A percentile compares a stretch with the other conserved stretches of the same genome.
These are phyloP conservation scores for Hydractinia echinata DNA, from an alignment of 30 jellyfish, hydroid and myxozoan species.

Conservation along the genomic window DNA sequence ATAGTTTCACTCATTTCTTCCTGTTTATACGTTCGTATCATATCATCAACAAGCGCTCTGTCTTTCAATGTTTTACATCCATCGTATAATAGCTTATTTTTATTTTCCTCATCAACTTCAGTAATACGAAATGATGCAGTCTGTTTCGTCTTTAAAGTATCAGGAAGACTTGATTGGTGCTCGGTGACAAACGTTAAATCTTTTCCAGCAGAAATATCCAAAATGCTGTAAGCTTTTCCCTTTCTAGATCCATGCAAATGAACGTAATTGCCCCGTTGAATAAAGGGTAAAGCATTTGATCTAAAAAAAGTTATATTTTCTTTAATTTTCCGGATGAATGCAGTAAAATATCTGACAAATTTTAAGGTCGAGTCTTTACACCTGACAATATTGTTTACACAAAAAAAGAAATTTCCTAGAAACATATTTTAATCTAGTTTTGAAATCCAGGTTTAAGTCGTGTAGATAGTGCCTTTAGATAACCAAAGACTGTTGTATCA, in stretches of 20 bases:
- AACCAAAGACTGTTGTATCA: no score
- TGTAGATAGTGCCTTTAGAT: no score
- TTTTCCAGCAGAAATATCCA: slow-evolving; percentile 67
- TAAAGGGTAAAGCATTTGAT: slow-evolving; percentile 84
- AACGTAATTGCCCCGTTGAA: slow-evolving; percentile 54
- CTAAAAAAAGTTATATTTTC: slow-evolving; percentile 7
- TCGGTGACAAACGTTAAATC: slow-evolving; percentile 52
- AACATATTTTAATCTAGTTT: no score
- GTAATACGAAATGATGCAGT: slow-evolving; percentile 54
- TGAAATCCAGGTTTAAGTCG: no score
- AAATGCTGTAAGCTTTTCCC: slow-evolving; percentile 38
- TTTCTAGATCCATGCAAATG: slow-evolving; percentile 59
- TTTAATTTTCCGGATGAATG: no score
- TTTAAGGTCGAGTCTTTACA: no score
- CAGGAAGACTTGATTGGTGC: slow-evolving; percentile 70
- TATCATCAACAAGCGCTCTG: slow-evolving; percentile 33
- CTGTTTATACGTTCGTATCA: slow-evolving; percentile 41
- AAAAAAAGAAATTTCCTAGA: no score
- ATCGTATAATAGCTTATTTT: slow-evolving; percentile 57
- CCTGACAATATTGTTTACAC: no score
- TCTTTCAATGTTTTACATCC: slow-evolving; percentile 56
- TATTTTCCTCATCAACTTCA: slow-evolving; percentile 54
- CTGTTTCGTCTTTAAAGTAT: slow-evolving; percentile 33
- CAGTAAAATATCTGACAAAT: no score
- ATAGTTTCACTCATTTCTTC: slow-evolving; percentile 43